Evolutionary conservation across 1,140 invertebrate species (phyloP).

Genomic region (Belonocnema kinseyi): DNA sequence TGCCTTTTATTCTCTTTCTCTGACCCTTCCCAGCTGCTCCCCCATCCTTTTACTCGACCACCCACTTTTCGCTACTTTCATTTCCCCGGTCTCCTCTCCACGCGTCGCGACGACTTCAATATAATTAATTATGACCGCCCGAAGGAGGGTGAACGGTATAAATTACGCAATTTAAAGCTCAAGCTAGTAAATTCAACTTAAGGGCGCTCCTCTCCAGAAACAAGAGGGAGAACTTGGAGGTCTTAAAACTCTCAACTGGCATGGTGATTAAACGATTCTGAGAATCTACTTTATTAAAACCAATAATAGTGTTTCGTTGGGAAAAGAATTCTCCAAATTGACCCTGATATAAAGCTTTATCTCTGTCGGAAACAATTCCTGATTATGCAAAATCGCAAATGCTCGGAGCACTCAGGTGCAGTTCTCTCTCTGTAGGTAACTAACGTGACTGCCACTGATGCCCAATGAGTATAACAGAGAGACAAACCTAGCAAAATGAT

Average conservation of each 20-base stretch:
- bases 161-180: conserved; percentile 58
- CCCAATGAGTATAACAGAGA: too few species aligned
- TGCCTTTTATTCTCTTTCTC: conserved; percentile 26
- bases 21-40: neutral
- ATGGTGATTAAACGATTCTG: conserved; percentile 16
- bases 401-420: neutral
- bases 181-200: conserved; percentile 49
- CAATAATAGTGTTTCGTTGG: neutral
- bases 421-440: too few species aligned
- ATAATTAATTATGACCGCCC: conserved; percentile 54
- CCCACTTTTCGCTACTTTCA: conserved; percentile 34
- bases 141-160: conserved; percentile 49
- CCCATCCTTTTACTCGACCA: conserved; percentile 8
- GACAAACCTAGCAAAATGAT: too few species aligned
- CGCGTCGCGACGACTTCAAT: conserved; percentile 44
- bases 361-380: neutral
- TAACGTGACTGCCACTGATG: too few species aligned
- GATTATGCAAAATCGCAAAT: neutral
- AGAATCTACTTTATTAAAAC: neutral
- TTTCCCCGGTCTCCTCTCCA: neutral
- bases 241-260: conserved; percentile 19
- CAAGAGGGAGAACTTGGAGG: neutral
- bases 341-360: neutral
- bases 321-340: neutral
- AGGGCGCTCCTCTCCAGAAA: conserved; percentile 4